Evolutionary conservation across 2,888 invertebrate genomes (phyloP).

Genomic region (Parnassius glacialis): DNA sequence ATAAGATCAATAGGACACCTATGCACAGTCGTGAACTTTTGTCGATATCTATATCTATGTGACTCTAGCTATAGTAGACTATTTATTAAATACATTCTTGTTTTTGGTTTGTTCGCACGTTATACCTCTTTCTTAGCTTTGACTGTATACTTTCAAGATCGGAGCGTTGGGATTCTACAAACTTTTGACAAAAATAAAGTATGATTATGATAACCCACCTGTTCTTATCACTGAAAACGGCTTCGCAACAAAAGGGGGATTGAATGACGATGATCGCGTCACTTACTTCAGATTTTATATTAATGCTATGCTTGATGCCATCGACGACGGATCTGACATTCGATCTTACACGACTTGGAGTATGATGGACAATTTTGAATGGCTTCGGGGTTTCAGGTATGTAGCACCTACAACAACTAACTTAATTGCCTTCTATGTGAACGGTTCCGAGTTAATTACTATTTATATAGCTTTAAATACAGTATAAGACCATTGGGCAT

Average conservation of each 20-base stretch:
- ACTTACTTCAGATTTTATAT: conserved; percentile 55
- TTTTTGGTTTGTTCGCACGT: too few species aligned
- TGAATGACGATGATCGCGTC: conserved; percentile 62
- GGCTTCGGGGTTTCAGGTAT: conserved; percentile 76
- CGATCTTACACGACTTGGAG: conserved; percentile 79
- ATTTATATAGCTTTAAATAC: not conserved
- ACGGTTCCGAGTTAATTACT: not conserved
- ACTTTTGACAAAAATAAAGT: conserved; percentile 66
- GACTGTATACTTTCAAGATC: conserved; percentile 3
- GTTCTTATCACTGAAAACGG: conserved; percentile 82
- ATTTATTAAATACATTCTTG: too few species aligned
- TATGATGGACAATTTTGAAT: conserved; percentile 83
- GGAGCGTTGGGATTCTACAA: conserved; percentile 78
- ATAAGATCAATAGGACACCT: too few species aligned
- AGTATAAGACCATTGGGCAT: too few species aligned
- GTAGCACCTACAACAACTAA: conserved; percentile 28
- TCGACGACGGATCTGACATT: conserved; percentile 60
- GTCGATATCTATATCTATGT: too few species aligned
- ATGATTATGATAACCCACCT: conserved; percentile 68
- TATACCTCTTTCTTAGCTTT: too few species aligned
- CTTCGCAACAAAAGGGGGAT: conserved; percentile 36
- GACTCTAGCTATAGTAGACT: too few species aligned
- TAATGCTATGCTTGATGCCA: conserved; percentile 54
- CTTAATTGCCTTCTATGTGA: not conserved
- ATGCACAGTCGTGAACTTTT: too few species aligned